Base-by-base conservation (phyloP, 2,797 vertebrate genomes). In the Enteromius paludinosus region DNA sequence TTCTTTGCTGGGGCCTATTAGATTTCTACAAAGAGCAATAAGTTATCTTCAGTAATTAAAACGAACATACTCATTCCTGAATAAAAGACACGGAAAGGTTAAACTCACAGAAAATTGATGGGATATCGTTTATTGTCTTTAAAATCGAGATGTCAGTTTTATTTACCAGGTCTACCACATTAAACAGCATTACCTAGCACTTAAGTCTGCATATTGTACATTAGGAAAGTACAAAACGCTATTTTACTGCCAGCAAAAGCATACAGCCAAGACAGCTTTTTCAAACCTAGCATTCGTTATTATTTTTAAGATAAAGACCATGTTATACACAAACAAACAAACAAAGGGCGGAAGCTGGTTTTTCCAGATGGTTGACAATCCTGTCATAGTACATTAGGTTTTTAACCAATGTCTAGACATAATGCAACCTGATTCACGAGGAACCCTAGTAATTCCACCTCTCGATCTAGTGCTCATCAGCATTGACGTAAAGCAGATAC, bases 81-180 rank as follows among this genome's bases (percentile, higher is more conserved):
- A 73, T 18, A 23, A 18, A 74, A 41, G 20, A 11, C 43, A 81
- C 47, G 20, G 18, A 81, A 52, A 64, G 3, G 45, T 17, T 56
- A 1, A 64, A 75, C 47, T n/a, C 54, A 61, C n/a, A 30, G 38
- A 61, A 70, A 45, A 54, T 20, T 43, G 15, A 59, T 75, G 12
- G 30, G 2, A 74, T 82, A 54, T 5, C 0, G 43, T 94, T 94
- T 94, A 94, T 93, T 94, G 91, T 90, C 69, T 90, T 90, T 88
- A 92, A 93, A 93, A 93, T 89, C 91, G 85, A 90, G 90, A 78
- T 14, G 38, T 82, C 45, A 59, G 38, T 69, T 84, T 25, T 17
- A 30, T 73, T 78, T 30, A 71, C 78, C 80, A 79, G 56, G 82
- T 88, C 82, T 85, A 49, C 82, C 74, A 41, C 65, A 65, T 75